Conservation (phyloP, 2,113 vertebrate genomes). For the Rousettus leschenaultii region DNA sequence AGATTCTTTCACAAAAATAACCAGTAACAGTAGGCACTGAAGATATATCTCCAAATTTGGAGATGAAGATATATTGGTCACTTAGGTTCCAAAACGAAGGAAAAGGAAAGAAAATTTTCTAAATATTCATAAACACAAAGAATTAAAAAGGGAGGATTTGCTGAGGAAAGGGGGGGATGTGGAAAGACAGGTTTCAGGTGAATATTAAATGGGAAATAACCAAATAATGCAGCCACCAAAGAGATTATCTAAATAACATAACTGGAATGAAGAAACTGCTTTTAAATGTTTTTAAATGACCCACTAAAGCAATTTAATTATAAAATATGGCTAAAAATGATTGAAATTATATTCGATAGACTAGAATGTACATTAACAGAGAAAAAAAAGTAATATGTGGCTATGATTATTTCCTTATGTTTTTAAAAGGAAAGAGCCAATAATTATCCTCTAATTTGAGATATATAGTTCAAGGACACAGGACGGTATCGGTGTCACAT, state of each 20-base stretch:
- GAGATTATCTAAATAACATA: slow-evolving; percentile 1
- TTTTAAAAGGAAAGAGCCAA: background rate
- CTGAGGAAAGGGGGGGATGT: accelerated
- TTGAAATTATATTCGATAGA: background rate
- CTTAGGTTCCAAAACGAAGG: background rate
- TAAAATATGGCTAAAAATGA: background rate
- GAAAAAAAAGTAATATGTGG: background rate
- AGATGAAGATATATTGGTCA: background rate
- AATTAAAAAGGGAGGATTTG: background rate
- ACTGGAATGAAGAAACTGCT: background rate
- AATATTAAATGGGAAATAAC: background rate
- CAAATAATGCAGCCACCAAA: background rate
- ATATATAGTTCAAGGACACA: background rate
- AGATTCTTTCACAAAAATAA: background rate
- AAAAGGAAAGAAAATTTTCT: background rate
- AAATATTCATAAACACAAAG: background rate
- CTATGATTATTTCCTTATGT: background rate
- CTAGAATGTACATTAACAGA: background rate
- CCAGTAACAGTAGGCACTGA: background rate
- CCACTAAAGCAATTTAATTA: background rate
- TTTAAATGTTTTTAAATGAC: background rate
- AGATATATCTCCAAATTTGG: background rate
- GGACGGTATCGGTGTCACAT: background rate
- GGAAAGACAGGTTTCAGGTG: background rate
- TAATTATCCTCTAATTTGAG: background rate